Base-by-base conservation (phyloP, 2,797 vertebrate genomes). In the Basileuterus tristriatus region DNA sequence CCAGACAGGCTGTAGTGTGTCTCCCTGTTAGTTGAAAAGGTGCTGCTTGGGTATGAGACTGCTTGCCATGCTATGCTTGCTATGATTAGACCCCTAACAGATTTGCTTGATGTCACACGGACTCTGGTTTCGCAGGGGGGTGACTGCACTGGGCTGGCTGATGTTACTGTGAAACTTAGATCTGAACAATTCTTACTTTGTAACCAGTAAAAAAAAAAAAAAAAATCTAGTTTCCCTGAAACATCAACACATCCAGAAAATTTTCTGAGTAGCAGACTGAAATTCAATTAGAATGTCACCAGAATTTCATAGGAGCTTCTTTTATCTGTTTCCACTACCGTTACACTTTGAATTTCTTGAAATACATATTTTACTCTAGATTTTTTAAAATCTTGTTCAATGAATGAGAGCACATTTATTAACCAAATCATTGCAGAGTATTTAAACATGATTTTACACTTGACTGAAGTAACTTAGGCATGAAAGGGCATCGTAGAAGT, bases 131-230 rank as follows among this genome's bases (percentile, higher is more conserved):
- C 49, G 41, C 13, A 20, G 7, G 1, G 3, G 2, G 7, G 22
- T 67, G n/a, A 55, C 22, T 0, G 0, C 20, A 17, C 6, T 32
- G 6, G 23, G 26, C 36, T 29, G 23, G 49, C 5, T 53, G 24
- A 60, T 65, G 7, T 29, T 37, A 18, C 27, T 12, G 1, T 8
- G 6, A 21, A 67, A 65, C 8, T 56, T 60, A 47, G 18, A n/a
- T 15, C 2, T 37, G 55, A 91, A 72, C 58, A 62, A 20, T 15
- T 59, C 34, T 70, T 15, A 58, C 7, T 78, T 62, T 67, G 22
- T 34, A 37, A 71, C 4, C 13, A 65, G 8, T 16, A 36, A 19
- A 12, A 68, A 68, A 16, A 11, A 15, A 53, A n/a, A 55, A 78
- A 60, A 60, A 55, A 8, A 23, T 21, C 27, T 47, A 15, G 7